Evolutionary conservation across 2,888 invertebrate genomes (phyloP), one percentile per base, ranked within the genome.

Genomic region (Melanotus villosus): DNA sequence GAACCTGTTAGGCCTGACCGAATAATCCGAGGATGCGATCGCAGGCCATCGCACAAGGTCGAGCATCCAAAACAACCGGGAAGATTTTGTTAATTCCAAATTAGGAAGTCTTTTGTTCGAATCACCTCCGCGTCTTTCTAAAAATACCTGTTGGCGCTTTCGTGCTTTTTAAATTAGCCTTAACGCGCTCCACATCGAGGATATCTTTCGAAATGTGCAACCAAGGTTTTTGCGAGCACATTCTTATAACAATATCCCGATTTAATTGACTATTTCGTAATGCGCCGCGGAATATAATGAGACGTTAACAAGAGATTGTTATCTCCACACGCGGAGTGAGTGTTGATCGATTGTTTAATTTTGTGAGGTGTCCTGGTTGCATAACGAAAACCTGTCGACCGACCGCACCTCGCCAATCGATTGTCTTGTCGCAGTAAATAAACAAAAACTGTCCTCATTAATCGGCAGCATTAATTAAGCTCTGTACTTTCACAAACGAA

Each of bases 391-490:
- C 74, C 73, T 73, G 72, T 72, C 65, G 41, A 59, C 65, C 54
- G 59, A 70, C 77, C 77, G 75, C 76, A 73, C 77, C 76, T 76
- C 71, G 65, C 57, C 70, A 70, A 69, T 73, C 76, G 76, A 79
- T 79, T 79, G 78, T 79, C 74, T 77, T 77, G 76, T 77, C 76
- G 56, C 52, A 43, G 74, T 73, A 77, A 75, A 77, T 76, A 74
- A 78, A 77, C 77, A 79, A 79, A 79, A 79, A 79, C 74, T 78
- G 79, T 79, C 79, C 78, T 75, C 77, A 76, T 77, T 78, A 77
- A 74, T 74, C 75, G 74, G 74, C 74, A 72, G 73, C 73, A 78
- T 76, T 77, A 78, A 79, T 79, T 77, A 77, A 76, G 75, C 73
- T 72, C 74, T 76, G 73, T 41, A 68, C 68, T 68, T 68, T 68